These are phyloP conservation scores for Tichodroma muraria DNA, from an alignment of 2,113 vertebrate species.

Conservation along the genomic window DNA sequence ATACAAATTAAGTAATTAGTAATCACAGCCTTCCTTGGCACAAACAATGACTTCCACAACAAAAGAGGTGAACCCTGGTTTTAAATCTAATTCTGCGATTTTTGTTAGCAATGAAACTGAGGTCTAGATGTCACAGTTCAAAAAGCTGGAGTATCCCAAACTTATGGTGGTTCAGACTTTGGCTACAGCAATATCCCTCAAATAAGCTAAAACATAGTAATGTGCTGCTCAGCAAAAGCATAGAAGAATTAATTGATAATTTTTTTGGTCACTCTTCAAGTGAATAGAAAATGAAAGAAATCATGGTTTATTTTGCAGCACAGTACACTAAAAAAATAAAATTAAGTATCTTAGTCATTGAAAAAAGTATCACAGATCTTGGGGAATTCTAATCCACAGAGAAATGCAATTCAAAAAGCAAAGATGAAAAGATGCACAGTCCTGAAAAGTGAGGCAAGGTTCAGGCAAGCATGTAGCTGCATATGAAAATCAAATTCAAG, in stretches of 20 bases:
- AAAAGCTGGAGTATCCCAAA: background rate
- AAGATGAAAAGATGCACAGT: background rate
- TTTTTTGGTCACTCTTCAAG: background rate
- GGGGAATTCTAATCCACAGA: background rate
- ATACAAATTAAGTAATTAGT: slow-evolving; percentile 60
- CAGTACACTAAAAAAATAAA: slow-evolving; percentile 7
- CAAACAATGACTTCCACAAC: slow-evolving; percentile 28
- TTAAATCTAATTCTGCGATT: background rate
- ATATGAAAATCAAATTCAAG: slow-evolving; percentile 2
- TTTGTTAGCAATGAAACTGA: slow-evolving; percentile 6
- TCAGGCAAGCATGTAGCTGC: slow-evolving; percentile 19
- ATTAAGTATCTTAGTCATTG: background rate
- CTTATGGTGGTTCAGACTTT: background rate
- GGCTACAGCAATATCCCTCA: slow-evolving; percentile 2
- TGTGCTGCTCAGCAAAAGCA: background rate
- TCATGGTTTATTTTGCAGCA: background rate
- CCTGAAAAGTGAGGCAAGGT: background rate
- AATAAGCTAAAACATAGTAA: slow-evolving; percentile 25
- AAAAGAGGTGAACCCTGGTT: background rate
- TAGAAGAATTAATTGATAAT: background rate
- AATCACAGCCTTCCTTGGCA: slow-evolving; percentile 42
- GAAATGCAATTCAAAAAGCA: background rate
- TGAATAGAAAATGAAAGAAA: background rate
- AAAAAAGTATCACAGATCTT: background rate
- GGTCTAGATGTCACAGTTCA: background rate